Conservation (phyloP, 2,797 vertebrate genomes). For the Semaprochilodus insignis region DNA sequence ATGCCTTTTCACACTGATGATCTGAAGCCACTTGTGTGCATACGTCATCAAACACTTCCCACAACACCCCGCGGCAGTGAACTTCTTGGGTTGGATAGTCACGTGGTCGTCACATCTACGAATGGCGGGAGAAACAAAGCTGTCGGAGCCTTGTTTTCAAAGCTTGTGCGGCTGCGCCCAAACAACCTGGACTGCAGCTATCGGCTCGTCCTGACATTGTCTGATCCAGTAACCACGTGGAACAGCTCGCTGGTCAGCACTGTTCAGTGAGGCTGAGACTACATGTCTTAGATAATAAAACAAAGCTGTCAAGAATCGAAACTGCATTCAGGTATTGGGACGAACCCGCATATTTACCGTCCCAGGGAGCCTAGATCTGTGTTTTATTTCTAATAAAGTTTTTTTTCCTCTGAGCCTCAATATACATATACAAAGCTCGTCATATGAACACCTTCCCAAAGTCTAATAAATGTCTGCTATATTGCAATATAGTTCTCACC, state of each 20-base stretch:
- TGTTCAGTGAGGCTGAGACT: not conserved
- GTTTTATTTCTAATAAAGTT: too few relatives aligned
- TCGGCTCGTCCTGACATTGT: not conserved
- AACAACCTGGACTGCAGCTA: too few relatives aligned
- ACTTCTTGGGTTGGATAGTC: conserved; percentile 24
- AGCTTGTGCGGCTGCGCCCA: too few relatives aligned
- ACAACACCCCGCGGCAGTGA: conserved; percentile 50
- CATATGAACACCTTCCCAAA: too few relatives aligned
- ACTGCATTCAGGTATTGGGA: not conserved
- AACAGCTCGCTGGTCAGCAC: not conserved
- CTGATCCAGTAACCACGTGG: not conserved
- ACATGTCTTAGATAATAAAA: too few relatives aligned
- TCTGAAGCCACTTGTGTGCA: not conserved
- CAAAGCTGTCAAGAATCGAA: not conserved
- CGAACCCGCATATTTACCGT: too few relatives aligned
- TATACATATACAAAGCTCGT: too few relatives aligned
- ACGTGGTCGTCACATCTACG: conserved; percentile 46
- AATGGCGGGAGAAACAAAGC: conserved; percentile 6
- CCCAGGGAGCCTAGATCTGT: too few relatives aligned
- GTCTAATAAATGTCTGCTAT: too few relatives aligned
- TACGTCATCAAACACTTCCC: conserved; percentile 55
- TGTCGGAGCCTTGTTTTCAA: not conserved
- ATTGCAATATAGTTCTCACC: too few relatives aligned
- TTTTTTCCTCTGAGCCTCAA: too few relatives aligned
- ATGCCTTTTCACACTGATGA: not conserved